phyloP scores from a whole-genome alignment of 2,797 vertebrate species.

The Micropoecilia bifurca region DNA sequence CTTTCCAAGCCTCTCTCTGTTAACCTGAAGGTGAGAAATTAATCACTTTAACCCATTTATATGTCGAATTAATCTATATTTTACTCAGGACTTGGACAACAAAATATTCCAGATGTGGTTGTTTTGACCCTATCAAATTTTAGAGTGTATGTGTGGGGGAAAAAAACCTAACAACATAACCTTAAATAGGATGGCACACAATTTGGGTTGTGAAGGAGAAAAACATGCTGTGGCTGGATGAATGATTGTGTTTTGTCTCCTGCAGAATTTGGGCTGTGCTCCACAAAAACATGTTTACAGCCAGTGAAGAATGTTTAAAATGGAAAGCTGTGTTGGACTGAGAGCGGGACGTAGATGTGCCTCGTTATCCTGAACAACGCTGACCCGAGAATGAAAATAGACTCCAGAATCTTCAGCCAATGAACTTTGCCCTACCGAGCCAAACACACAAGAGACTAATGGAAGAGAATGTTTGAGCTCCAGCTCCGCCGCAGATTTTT shows the following conservation, averaged over 20 bases:
- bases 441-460: background rate
- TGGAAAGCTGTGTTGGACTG: background rate
- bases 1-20: too few relatives aligned
- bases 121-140: background rate
- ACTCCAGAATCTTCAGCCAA: background rate
- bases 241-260: background rate
- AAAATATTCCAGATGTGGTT: background rate
- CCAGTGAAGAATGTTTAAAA: conserved; percentile 4
- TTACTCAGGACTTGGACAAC: background rate
- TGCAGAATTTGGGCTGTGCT: background rate
- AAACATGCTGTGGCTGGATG: background rate
- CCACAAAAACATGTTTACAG: conserved; percentile 55
- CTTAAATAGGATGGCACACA: background rate
- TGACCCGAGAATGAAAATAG: conserved; percentile 24
- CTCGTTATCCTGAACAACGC: conserved; percentile 42
- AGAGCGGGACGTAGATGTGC: background rate
- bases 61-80: background rate
- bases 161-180: background rate
- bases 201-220: background rate
- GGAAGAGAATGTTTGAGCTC: background rate
- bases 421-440: conserved; percentile 16
- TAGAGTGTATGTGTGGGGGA: background rate
- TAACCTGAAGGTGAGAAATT: background rate
- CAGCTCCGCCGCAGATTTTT: too few relatives aligned
- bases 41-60: background rate